Percentiles rank a stretch among this genome's conserved stretches.
These are phyloP conservation scores for Agrilus mali DNA, from an alignment of 2,888 invertebrate genomes.

Conservation along the genomic window DNA sequence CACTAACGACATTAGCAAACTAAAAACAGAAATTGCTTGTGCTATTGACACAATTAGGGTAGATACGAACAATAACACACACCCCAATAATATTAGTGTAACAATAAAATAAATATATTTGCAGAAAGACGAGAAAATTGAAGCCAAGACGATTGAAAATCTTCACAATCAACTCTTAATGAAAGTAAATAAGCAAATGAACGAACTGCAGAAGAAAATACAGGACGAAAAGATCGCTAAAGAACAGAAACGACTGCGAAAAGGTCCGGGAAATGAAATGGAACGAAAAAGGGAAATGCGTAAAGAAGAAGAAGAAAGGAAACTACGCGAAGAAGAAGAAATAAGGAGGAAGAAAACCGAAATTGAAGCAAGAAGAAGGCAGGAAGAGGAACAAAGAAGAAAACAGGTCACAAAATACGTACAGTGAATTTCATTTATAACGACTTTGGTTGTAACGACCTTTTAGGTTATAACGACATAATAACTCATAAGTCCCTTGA, in stretches of 20 bases:
- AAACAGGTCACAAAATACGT: conserved; percentile 25
- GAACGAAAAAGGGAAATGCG: no score
- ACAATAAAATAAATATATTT: conserved; percentile 7
- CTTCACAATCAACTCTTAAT: conserved; percentile 56
- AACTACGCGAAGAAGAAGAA: conserved; percentile 67
- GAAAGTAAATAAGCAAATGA: conserved; percentile 58
- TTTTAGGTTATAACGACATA: no score
- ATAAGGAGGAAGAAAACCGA: conserved; percentile 73
- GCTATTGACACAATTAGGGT: conserved; percentile 66
- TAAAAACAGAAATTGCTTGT: conserved; percentile 55
- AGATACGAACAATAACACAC: conserved; percentile 12
- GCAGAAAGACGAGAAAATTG: conserved; percentile 56
- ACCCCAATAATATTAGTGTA: conserved; percentile 1
- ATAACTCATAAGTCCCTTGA: no score
- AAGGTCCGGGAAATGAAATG: conserved; percentile 81
- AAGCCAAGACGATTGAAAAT: conserved; percentile 54
- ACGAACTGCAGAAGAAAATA: conserved; percentile 55
- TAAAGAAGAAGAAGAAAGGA: conserved; percentile 62
- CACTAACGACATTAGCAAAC: conserved; percentile 53
- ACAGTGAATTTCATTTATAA: no score
- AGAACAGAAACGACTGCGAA: conserved; percentile 73
- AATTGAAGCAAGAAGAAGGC: conserved; percentile 74
- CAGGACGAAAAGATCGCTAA: conserved; percentile 67
- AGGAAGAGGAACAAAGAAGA: conserved; percentile 63
- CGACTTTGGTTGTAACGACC: no score